Evolutionary conservation across 2,113 vertebrate genomes (phyloP).

Genomic region (Alligator sinensis): DNA sequence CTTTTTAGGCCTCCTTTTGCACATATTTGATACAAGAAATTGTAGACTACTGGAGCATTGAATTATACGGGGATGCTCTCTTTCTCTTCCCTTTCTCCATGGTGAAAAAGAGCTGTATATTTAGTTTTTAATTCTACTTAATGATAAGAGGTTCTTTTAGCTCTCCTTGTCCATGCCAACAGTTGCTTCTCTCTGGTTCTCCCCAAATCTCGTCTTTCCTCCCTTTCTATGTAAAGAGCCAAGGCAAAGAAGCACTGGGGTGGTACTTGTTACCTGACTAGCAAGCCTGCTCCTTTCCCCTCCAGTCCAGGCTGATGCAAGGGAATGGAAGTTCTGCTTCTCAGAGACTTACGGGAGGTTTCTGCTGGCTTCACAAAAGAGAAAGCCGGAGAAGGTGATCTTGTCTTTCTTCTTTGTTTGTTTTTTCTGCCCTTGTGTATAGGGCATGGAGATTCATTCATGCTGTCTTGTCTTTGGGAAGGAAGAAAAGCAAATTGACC

Average conservation of each 20-base stretch:
- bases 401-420: neutral
- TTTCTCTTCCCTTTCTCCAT: neutral
- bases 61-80: neutral
- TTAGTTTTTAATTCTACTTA: neutral
- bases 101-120: neutral
- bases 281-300: neutral
- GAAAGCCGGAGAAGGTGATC: neutral
- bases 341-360: neutral
- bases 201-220: neutral
- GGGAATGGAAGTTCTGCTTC: neutral
- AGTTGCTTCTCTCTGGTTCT: neutral
- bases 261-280: neutral
- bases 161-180: neutral
- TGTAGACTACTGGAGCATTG: neutral
- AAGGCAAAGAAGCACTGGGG: neutral
- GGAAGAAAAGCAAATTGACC: neutral
- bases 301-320: neutral
- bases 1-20: neutral
- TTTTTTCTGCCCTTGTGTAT: neutral
- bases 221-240: neutral
- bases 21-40: neutral
- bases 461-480: neutral
- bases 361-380: neutral
- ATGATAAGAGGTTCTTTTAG: neutral
- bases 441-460: neutral